Conservation (phyloP, 1,140 invertebrate genomes). For the Rhyacophila brunnea region DNA sequence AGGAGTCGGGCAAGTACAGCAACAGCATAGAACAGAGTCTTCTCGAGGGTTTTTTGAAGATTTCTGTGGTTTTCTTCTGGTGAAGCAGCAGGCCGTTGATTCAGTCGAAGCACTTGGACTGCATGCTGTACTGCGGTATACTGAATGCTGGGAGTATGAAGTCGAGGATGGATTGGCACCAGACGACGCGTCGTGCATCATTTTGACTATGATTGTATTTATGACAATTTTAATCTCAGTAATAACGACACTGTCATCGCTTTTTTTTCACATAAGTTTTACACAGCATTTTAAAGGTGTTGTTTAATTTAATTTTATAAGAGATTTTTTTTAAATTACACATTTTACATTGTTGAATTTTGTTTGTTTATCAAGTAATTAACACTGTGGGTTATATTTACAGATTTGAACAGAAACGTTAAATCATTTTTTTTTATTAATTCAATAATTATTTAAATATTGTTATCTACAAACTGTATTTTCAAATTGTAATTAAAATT, state of each 20-base stretch:
- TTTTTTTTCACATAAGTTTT: slow-evolving; percentile 1
- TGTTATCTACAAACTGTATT: no score
- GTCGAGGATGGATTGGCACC: slow-evolving; percentile 32
- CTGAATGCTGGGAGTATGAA: slow-evolving; percentile 25
- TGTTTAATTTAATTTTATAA: background rate
- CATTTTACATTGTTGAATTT: background rate
- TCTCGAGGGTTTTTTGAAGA: slow-evolving; percentile 17
- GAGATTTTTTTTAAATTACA: background rate
- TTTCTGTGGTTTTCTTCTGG: slow-evolving; percentile 15
- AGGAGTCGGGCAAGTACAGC: slow-evolving; percentile 31
- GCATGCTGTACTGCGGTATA: slow-evolving; percentile 23
- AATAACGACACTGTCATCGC: background rate
- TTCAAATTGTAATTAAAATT: no score
- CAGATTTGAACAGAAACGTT: no score
- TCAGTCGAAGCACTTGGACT: slow-evolving; percentile 11
- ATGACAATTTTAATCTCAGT: no score
- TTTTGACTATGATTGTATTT: slow-evolving; percentile 1
- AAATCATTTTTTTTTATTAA: no score
- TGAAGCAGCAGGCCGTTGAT: slow-evolving; percentile 30
- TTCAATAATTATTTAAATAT: no score
- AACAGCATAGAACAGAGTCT: slow-evolving; percentile 29
- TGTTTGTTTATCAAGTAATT: no score
- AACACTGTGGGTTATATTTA: no score
- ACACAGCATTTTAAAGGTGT: background rate
- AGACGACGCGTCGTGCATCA: slow-evolving; percentile 31